A percentile compares a stretch with the other conserved stretches of the same genome.
Conservation (phyloP, 2,797 vertebrate genomes). For the Myioborus miniatus region DNA sequence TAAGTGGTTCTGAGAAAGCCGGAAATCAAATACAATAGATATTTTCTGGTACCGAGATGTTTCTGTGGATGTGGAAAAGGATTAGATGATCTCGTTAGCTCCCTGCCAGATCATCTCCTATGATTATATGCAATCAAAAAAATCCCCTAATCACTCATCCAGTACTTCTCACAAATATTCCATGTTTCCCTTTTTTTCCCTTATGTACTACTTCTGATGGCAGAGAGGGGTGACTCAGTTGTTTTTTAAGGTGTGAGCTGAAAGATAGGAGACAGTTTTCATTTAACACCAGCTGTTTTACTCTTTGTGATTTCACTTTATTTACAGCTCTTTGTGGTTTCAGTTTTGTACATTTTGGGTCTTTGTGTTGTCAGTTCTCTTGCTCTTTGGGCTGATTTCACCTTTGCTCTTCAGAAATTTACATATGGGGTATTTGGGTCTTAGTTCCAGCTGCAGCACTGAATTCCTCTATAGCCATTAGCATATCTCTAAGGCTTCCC, state of each 20-base stretch:
- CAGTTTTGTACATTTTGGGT: background rate
- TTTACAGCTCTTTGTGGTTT: background rate
- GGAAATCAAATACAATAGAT: background rate
- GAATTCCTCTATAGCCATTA: background rate
- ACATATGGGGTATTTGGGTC: background rate
- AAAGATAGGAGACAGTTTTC: background rate
- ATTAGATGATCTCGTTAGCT: background rate
- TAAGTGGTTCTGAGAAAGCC: background rate
- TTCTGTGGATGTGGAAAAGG: slow-evolving; percentile 2
- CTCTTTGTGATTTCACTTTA: background rate
- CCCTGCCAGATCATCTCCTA: background rate
- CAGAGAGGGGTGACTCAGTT: background rate
- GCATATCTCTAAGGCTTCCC: background rate
- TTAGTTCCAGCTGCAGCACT: background rate
- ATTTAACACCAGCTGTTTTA: background rate
- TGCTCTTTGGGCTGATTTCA: background rate
- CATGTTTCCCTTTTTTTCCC: fast-evolving
- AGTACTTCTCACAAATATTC: background rate
- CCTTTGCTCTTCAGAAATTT: background rate
- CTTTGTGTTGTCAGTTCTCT: background rate
- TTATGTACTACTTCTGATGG: background rate
- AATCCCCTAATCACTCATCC: background rate
- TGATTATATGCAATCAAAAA: background rate
- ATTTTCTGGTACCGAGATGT: background rate
- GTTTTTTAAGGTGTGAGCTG: background rate